Base-by-base conservation (phyloP, 2,113 vertebrate species). In the Calidris pugnax region DNA sequence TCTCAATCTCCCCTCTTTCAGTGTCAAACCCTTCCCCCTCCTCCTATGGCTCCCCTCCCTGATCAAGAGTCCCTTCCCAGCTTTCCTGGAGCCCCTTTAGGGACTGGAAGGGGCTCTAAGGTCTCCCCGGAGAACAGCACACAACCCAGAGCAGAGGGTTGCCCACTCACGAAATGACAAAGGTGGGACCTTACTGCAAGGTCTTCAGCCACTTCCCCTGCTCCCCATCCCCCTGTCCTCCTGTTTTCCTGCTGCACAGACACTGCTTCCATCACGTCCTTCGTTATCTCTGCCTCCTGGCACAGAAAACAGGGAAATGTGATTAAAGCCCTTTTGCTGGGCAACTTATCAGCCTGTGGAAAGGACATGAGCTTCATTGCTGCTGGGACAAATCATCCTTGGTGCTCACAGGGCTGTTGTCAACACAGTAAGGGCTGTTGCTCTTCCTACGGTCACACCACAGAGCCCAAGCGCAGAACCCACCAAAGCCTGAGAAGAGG, bases 131-230 rank as follows among this genome's bases (percentile, higher is more conserved):
- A 28, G 51, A 53, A 27, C 14, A 53, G 51, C 26, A 27, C 15
- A 53, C 26, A 53, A 53, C 27, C 30, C 1, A 0, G 2, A 5
- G 33, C 59, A 75, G 37, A 28, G 9, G 2, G 28, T 37, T 43
- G 32, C 60, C 47, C 4, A 1, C 7, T 33, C 13, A 6, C 19
- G 21, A 20, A 30, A 30, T 9, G 37, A 26, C 21, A 9, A 48
- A 27, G 51, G 6, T 33, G 43, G 57, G n/a, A 87, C 19, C 66
- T 57, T 8, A 5, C 37, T 30, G 62, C 0, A 7, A 79, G 56
- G 48, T 87, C 41, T 45, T 24, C 0, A 0, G 35, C 24, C 11
- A 1, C 16, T 9, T 51, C 39, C 45, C 13, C 16, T 3, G 12
- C 57, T 51, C 30, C 53, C 33, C 5, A 0, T 19, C 66, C 71